These are phyloP conservation scores for Cotesia glomerata DNA, from an alignment of 1,140 invertebrate species.

Conservation along the genomic window DNA sequence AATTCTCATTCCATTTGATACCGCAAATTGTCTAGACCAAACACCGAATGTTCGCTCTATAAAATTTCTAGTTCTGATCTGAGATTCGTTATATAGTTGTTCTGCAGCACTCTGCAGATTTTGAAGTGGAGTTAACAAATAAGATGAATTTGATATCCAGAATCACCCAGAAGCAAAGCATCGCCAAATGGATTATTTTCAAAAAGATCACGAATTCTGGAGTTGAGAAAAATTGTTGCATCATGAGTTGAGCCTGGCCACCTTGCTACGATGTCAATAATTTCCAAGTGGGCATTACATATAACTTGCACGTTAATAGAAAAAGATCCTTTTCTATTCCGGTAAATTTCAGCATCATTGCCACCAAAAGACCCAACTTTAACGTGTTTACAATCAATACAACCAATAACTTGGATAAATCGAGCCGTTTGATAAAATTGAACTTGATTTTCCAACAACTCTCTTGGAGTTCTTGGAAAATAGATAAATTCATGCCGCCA, in stretches of 20 bases:
- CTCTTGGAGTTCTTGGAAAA: slow-evolving; percentile 38
- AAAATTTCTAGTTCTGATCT: slow-evolving; percentile 52
- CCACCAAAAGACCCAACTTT: slow-evolving; percentile 39
- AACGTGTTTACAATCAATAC: slow-evolving; percentile 56
- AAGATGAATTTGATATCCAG: slow-evolving; percentile 39
- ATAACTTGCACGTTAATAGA: slow-evolving; percentile 55
- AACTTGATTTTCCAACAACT: slow-evolving; percentile 32
- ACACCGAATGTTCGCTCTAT: slow-evolving; percentile 56
- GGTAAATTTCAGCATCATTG: slow-evolving; percentile 52
- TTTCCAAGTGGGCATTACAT: slow-evolving; percentile 46
- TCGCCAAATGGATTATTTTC: slow-evolving; percentile 38
- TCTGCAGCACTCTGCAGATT: slow-evolving; percentile 40
- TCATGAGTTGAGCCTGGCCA: slow-evolving; percentile 51
- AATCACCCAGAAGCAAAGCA: slow-evolving; percentile 46
- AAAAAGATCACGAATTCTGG: slow-evolving; percentile 28
- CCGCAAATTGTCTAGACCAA: slow-evolving; percentile 60
- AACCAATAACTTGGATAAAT: slow-evolving; percentile 55
- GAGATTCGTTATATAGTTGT: slow-evolving; percentile 54
- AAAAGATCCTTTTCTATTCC: slow-evolving; percentile 58
- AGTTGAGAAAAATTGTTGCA: slow-evolving; percentile 47
- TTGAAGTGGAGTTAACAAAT: slow-evolving; percentile 42
- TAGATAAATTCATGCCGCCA: slow-evolving; percentile 35
- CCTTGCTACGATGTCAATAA: slow-evolving; percentile 52
- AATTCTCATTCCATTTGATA: slow-evolving; percentile 41
- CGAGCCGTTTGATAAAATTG: slow-evolving; percentile 46